Base-by-base conservation (phyloP, 1,140 invertebrate genomes). In the Idris sp. region DNA sequence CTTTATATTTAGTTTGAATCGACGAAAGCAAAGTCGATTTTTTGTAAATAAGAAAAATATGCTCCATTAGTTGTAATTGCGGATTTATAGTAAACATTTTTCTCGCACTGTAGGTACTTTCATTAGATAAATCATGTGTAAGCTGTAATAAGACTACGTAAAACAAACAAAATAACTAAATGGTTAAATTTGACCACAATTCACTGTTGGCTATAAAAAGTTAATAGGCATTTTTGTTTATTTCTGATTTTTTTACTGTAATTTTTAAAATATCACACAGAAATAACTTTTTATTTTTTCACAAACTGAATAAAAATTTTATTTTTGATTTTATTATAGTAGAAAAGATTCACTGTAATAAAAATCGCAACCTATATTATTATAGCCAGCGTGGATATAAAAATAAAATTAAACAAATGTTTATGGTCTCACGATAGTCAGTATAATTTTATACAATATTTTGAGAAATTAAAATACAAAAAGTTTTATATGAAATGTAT, bases 401-500 rank as follows among this genome's bases (percentile, higher is more conserved):
- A 16, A 38, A 28, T 13, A 6, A n/a, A 26, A 38, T 26, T 19
- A 13, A 30, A 28, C 5, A 54, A 25, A 33, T 54, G 40, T 30
- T 64, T 65, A 40, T 16, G 59, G 48, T 35, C 38, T 48, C 46
- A 53, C 40, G 59, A 53, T 64, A 64, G 59, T 64, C 59, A 64
- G 49, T 49, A 30, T 65, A n/a, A 26, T 11, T 35, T 18, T 61
- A 48, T 28, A 43, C 35, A 36, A 22, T 22, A 22, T 4, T 2
- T 22, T 6, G 3, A 22, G 3, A 22, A 22, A 22, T 22, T 22
- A 22, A 22, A 22, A 22, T 22, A 6, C 19, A 22, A 22, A 22
- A 22, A 22, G n/a, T n/a, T n/a, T n/a, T n/a, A n/a, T n/a, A n/a
- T n/a, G n/a, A n/a, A n/a, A n/a, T n/a, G n/a, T n/a, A n/a, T n/a